Percentiles rank a stretch among this genome's conserved stretches.
These are phyloP conservation scores for Plagodis pulveraria DNA, from an alignment of 2,888 invertebrate genomes.

Conservation along the genomic window DNA sequence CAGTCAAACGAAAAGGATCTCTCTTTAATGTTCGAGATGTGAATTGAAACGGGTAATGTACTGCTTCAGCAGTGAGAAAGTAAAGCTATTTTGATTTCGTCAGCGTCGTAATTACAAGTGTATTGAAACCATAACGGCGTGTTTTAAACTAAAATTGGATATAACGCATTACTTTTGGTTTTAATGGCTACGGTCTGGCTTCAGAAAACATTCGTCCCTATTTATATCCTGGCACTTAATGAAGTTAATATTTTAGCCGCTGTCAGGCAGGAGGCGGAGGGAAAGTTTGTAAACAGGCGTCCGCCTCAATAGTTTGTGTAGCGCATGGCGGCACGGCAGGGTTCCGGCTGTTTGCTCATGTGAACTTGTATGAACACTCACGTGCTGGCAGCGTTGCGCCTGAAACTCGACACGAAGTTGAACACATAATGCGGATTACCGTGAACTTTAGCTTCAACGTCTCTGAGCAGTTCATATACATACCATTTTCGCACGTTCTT, in stretches of 20 bases:
- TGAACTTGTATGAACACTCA: conserved; percentile 45
- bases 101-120: conserved; percentile 24
- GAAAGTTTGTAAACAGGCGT: conserved; percentile 62
- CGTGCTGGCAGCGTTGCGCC: conserved; percentile 35
- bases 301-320: conserved; percentile 47
- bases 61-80: conserved; percentile 18
- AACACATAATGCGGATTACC: conserved; percentile 44
- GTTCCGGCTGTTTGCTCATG: conserved; percentile 61
- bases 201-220: conserved; percentile 33
- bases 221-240: conserved; percentile 44
- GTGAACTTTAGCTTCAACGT: conserved; percentile 45
- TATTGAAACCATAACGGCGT: conserved; percentile 25
- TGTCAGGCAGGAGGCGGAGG: conserved; percentile 50
- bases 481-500: conserved; percentile 27
- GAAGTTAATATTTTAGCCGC: conserved; percentile 49
- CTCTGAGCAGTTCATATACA: conserved; percentile 31
- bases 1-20: conserved; percentile 6
- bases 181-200: conserved; percentile 33
- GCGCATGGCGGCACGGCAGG: conserved; percentile 35
- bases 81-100: conserved; percentile 22
- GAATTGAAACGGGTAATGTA: conserved; percentile 21
- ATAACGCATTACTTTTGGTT: conserved; percentile 29
- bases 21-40: conserved; percentile 10
- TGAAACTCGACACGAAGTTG: conserved; percentile 40
- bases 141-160: conserved; percentile 29